Evolutionary conservation across 2,113 vertebrate genomes (phyloP).

Genomic region (Stegastes partitus): DNA sequence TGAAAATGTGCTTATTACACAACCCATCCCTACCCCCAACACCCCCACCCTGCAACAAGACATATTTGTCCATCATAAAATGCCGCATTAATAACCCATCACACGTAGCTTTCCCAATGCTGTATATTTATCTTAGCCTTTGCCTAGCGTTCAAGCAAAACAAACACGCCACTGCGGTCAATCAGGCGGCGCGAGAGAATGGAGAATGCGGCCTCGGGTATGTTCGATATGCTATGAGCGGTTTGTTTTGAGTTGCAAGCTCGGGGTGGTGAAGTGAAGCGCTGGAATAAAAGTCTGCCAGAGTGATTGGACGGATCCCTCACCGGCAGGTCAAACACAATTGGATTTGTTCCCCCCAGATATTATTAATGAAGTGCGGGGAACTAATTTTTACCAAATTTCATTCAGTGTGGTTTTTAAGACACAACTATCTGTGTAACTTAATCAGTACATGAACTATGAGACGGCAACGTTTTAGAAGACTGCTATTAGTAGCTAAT

Average conservation of each 20-base stretch:
- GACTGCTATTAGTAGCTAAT: no score
- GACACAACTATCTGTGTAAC: no score
- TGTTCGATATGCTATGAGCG: conserved; percentile 58
- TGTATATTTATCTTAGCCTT: conserved; percentile 62
- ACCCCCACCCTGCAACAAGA: conserved; percentile 50
- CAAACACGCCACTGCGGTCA: conserved; percentile 63
- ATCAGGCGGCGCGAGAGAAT: conserved; percentile 31
- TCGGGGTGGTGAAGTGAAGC: conserved; percentile 18
- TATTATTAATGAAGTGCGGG: background rate
- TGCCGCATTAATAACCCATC: conserved; percentile 68
- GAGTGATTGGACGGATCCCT: conserved; percentile 30
- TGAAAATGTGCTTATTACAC: conserved; percentile 65
- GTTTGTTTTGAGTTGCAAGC: conserved; percentile 65
- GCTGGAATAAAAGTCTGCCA: conserved; percentile 2
- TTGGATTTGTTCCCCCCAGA: background rate
- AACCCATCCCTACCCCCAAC: conserved; percentile 34
- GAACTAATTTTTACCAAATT: background rate
- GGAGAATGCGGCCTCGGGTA: conserved; percentile 49
- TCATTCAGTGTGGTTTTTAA: no score
- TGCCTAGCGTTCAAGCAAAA: conserved; percentile 66
- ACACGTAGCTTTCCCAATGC: conserved; percentile 56
- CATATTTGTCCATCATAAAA: conserved; percentile 74
- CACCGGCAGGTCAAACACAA: background rate
- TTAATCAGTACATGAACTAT: no score
- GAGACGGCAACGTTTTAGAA: no score